phyloP scores from a whole-genome alignment of 1,140 invertebrate species.

The Cydia strobilella region DNA sequence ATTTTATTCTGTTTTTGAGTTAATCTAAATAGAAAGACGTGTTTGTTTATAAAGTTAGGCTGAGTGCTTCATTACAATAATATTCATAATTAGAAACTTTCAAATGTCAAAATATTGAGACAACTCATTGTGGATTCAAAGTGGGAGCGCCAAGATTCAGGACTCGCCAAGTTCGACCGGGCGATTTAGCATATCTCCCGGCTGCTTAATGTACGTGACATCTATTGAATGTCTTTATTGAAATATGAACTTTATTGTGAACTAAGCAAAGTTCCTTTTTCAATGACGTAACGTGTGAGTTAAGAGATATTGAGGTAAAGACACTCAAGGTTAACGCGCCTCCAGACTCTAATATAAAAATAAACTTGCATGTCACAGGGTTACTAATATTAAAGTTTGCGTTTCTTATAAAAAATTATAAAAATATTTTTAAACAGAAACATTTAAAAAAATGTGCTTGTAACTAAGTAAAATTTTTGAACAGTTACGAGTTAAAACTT shows the following conservation, averaged over 20 bases:
- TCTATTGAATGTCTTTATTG: background rate
- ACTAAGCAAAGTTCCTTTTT: background rate
- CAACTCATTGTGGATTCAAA: slow-evolving; percentile 31
- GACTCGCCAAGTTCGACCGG: slow-evolving; percentile 9
- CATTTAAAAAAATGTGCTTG: too few species aligned
- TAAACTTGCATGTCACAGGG: slow-evolving; percentile 13
- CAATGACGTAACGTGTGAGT: background rate
- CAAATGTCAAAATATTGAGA: slow-evolving; percentile 31
- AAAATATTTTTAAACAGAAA: background rate
- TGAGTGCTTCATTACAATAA: slow-evolving; percentile 29
- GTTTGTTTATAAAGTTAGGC: slow-evolving; percentile 1
- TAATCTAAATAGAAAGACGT: background rate
- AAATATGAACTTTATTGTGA: background rate
- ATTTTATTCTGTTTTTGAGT: background rate
- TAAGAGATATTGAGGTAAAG: background rate
- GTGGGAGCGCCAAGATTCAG: slow-evolving; percentile 14
- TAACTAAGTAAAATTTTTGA: too few species aligned
- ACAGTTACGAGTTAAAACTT: too few species aligned
- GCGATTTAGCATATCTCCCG: slow-evolving; percentile 23
- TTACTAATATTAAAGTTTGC: slow-evolving; percentile 6
- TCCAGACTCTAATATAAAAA: slow-evolving; percentile 12
- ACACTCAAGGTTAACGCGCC: background rate
- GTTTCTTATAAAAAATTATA: background rate
- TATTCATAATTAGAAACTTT: slow-evolving; percentile 27
- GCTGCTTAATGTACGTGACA: background rate